Percentiles rank a stretch among this genome's conserved stretches.
phyloP scores from a whole-genome alignment of 2,888 invertebrate genomes.

The Cataglyphis livida region DNA sequence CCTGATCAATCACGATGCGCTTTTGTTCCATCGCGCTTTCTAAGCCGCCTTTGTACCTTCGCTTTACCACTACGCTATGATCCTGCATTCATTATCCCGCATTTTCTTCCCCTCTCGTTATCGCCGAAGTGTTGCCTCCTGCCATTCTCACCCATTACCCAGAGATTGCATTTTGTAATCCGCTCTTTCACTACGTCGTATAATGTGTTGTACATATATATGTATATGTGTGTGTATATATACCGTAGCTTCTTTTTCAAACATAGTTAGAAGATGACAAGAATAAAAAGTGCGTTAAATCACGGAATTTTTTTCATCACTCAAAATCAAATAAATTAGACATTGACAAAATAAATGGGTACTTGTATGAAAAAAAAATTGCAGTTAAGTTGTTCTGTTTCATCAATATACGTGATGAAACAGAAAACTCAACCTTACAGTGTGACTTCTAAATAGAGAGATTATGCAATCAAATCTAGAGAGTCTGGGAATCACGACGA shows the following conservation, averaged over 20 bases:
- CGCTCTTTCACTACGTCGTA: constrained; percentile 63
- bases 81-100: constrained; percentile 80
- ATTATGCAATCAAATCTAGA: constrained; percentile 57
- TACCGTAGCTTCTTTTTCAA: constrained; percentile 43
- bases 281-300: not conserved
- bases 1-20: constrained; percentile 82
- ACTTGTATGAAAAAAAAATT: not conserved
- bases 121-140: constrained; percentile 51
- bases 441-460: constrained; percentile 42
- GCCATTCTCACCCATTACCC: constrained; percentile 79
- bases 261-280: not conserved
- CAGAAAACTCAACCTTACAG: constrained; percentile 8
- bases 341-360: not conserved
- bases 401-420: not conserved
- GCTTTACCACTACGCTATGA: constrained; percentile 77
- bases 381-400: not conserved
- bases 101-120: constrained; percentile 35
- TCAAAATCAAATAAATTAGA: not conserved
- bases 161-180: constrained; percentile 81
- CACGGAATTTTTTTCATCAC: not conserved
- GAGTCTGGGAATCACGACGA: constrained; percentile 61
- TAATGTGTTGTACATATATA: constrained; percentile 56
- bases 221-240: not conserved
- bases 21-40: constrained; percentile 82
- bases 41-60: constrained; percentile 81